Evolutionary conservation across 2,888 invertebrate species (phyloP), one percentile per base, ranked within the genome.

Genomic region (Graphium colonna): DNA sequence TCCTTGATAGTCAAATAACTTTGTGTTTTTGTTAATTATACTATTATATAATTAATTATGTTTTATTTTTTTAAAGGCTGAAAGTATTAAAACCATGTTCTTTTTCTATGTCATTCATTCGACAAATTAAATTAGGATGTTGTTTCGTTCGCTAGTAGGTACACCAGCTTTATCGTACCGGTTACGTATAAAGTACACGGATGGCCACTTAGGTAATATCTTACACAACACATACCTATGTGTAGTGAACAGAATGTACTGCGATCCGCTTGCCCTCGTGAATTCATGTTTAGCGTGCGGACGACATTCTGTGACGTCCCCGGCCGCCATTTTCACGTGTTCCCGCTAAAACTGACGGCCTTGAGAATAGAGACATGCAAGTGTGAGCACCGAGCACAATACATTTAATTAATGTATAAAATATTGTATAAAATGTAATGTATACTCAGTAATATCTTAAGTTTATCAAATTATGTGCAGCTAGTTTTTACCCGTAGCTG

Each of bases 271-370:
- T 36, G 33, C 13, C 15, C 8, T 40, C 84, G 82, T 85, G 84
- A 76, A 63, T 58, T 65, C 55, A 53, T 61, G 57, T 71, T 85
- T 85, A 83, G 73, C 77, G 56, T 42, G 43, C 52, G 51, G 57
- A 62, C 62, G 59, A 51, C 57, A 65, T 55, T 57, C 58, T 63
- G 65, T 75, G 72, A 71, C 71, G 72, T 61, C 55, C 54, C 51
- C 56, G 55, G 40, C 40, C 4, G 40, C 62, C 65, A 68, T 71
- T 75, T 80, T 85, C 69, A 67, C 83, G 68, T 62, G 65, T 63
- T 61, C 59, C 67, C 67, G 86, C 84, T 86, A 86, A 87, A 78
- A 81, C 71, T 41, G 47, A 28, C 55, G 70, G 65, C 87, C 85
- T 85, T 80, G 75, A 48, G 18, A 36, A 36, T 36, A 10, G 10